Conservation (phyloP, 2,113 vertebrate genomes). For the Manacus vitellinus region DNA sequence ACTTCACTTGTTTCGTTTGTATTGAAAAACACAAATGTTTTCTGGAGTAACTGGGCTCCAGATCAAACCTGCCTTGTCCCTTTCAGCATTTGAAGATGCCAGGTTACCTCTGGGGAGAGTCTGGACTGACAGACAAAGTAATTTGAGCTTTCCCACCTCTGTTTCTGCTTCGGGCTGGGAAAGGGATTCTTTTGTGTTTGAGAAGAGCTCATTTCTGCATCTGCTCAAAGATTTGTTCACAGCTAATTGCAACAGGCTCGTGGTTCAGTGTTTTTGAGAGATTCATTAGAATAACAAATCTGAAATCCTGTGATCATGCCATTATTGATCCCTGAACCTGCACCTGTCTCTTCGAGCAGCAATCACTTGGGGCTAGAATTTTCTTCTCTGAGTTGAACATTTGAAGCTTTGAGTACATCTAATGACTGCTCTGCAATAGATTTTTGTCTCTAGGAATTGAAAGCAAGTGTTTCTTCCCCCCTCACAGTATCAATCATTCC, state of each 20-base stretch:
- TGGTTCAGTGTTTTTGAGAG: neutral
- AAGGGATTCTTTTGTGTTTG: neutral
- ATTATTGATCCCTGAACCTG: neutral
- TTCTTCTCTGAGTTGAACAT: neutral
- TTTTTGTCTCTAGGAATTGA: neutral
- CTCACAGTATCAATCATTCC: constrained; percentile 85
- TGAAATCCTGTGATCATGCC: neutral
- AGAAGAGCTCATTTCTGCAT: neutral
- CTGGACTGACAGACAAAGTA: neutral
- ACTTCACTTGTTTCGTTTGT: neutral
- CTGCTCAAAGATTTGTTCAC: neutral
- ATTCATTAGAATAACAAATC: neutral
- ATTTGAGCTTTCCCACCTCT: neutral
- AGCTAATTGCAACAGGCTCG: neutral
- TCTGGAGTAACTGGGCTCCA: neutral
- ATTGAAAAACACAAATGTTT: neutral
- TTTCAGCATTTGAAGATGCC: neutral
- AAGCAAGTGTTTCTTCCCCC: neutral
- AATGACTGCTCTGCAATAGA: neutral
- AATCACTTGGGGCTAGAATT: neutral
- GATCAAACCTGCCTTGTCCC: neutral
- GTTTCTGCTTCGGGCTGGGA: neutral
- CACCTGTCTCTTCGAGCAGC: neutral
- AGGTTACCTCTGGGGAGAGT: neutral
- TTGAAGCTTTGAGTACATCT: neutral